phyloP scores from a whole-genome alignment of 2,113 vertebrate genomes.

The Nothocercus nigrocapillus region DNA sequence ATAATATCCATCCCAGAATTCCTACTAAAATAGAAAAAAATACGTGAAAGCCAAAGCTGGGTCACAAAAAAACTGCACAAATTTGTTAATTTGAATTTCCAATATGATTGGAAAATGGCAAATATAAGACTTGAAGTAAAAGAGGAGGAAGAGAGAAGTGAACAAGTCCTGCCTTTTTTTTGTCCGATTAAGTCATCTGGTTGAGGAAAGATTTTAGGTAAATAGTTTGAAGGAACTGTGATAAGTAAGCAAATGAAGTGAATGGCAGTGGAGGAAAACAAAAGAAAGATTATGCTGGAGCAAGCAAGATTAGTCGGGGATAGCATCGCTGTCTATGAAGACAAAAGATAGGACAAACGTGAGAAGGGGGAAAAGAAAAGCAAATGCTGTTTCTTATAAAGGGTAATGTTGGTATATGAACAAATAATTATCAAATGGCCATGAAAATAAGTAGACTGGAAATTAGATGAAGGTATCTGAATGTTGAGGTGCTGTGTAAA shows the following conservation, averaged over 20 bases:
- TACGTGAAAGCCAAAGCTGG: rapidly evolving
- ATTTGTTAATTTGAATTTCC: neutral
- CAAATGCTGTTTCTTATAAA: neutral
- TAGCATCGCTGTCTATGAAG: neutral
- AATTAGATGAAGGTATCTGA: neutral
- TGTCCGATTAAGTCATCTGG: neutral
- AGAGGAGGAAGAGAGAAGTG: neutral
- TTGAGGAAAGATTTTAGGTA: neutral
- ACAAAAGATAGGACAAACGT: neutral
- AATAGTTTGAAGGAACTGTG: neutral
- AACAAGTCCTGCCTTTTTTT: neutral
- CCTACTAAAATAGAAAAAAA: neutral
- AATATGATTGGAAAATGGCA: neutral
- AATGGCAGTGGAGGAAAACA: neutral
- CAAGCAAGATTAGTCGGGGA: neutral
- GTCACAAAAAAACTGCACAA: neutral
- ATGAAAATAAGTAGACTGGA: neutral
- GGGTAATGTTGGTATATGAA: neutral
- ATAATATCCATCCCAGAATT: neutral
- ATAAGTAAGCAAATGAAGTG: neutral
- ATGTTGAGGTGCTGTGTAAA: neutral
- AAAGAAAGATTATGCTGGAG: neutral
- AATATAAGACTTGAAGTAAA: neutral
- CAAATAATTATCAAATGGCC: neutral
- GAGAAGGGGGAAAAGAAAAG: neutral